Percentiles rank a stretch among this genome's conserved stretches.
phyloP scores from a whole-genome alignment of 2,797 vertebrate species.

The Pachyuromys duprasi region DNA sequence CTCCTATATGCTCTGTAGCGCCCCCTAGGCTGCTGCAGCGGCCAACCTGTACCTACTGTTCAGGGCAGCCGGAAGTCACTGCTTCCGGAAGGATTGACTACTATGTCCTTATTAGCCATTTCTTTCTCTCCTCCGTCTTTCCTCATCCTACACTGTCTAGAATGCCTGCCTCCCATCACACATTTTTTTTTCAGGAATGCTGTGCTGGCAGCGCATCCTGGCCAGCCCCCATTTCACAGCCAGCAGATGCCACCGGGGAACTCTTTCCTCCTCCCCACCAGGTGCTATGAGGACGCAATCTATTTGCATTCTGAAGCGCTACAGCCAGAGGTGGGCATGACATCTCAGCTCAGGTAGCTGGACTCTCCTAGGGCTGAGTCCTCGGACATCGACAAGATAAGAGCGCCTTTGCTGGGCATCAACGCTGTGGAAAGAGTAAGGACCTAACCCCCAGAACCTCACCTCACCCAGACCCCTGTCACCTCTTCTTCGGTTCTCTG shows the following conservation, averaged over 20 bases:
- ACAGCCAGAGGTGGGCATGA: not conserved
- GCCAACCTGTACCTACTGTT: not conserved
- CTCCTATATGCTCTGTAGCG: not conserved
- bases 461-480: not conserved
- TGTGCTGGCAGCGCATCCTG: not conserved
- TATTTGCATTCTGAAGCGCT: not conserved
- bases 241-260: not conserved
- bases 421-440: not conserved
- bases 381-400: not conserved
- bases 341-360: not conserved
- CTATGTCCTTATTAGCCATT: not conserved
- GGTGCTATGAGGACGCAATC: not conserved
- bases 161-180: not conserved
- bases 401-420: not conserved
- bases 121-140: not conserved
- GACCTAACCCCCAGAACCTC: not conserved
- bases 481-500: not conserved
- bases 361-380: not conserved
- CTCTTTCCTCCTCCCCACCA: not conserved
- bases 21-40: not conserved
- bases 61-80: not conserved
- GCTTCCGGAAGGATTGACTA: not conserved
- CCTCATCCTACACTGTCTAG: not conserved
- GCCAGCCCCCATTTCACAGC: not conserved
- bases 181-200: not conserved